These are phyloP conservation scores for Rhopalosiphum nymphaeae DNA, from an alignment of 2,888 invertebrate genomes.

Conservation along the genomic window DNA sequence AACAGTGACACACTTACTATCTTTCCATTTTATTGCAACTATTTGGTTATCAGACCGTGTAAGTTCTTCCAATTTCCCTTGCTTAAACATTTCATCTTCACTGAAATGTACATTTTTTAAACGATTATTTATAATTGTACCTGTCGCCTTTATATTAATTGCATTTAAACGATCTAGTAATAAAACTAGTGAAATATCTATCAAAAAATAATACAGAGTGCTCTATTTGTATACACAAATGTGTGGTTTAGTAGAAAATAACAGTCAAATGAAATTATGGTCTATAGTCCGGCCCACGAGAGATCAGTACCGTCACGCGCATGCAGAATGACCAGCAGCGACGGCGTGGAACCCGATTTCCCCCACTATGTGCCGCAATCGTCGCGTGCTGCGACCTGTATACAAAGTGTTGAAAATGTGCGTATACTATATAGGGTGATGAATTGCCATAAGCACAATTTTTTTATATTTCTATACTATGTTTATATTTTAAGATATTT, in stretches of 20 bases:
- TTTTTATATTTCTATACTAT: not conserved
- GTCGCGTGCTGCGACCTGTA: not conserved
- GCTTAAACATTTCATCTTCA: conserved; percentile 38
- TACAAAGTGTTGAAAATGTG: not conserved
- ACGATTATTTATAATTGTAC: conserved; percentile 53
- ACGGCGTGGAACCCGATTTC: not conserved
- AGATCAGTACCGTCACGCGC: not conserved
- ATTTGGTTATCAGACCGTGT: not conserved
- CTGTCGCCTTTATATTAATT: conserved; percentile 38
- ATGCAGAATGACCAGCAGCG: not conserved
- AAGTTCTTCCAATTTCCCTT: conserved; percentile 3
- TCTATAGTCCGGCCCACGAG: not conserved
- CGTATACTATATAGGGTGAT: conserved; percentile 1
- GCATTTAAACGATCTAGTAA: conserved; percentile 44
- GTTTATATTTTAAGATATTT: no score
- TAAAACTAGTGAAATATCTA: conserved; percentile 46
- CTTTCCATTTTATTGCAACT: conserved; percentile 41
- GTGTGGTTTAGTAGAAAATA: no score
- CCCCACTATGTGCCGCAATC: not conserved
- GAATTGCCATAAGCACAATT: not conserved
- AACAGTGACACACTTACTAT: conserved; percentile 29
- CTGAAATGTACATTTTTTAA: conserved; percentile 34
- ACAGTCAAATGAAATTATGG: no score
- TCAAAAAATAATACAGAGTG: conserved; percentile 50
- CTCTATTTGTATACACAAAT: no score